Conservation (phyloP, 2,888 invertebrate genomes). For the Serrognathus titanus region DNA sequence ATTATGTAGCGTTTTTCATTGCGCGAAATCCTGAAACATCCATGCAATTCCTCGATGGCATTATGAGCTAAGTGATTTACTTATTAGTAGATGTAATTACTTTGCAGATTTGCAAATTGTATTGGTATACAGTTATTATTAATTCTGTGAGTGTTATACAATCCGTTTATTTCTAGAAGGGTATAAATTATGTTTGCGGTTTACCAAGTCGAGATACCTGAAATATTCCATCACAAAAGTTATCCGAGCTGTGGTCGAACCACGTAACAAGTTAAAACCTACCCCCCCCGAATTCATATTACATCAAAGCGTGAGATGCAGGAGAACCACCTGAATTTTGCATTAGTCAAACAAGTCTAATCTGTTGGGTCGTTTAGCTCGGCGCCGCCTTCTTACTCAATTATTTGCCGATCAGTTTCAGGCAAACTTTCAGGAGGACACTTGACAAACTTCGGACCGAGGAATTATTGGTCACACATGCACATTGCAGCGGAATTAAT, state of each 20-base stretch:
- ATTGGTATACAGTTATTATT: too few species aligned
- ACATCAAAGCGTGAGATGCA: not conserved
- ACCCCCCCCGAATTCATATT: not conserved
- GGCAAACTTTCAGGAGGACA: slow-evolving; percentile 10
- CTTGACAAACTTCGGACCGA: not conserved
- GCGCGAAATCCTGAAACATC: too few species aligned
- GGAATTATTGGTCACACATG: not conserved
- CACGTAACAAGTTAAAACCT: not conserved
- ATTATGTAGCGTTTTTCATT: too few species aligned
- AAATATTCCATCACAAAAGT: not conserved
- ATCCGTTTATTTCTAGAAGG: too few species aligned
- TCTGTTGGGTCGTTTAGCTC: slow-evolving; percentile 29
- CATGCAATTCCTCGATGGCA: too few species aligned
- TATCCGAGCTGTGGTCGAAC: not conserved
- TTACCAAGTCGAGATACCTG: not conserved
- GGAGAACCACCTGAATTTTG: slow-evolving; percentile 29
- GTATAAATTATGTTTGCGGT: too few species aligned
- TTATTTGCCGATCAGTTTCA: slow-evolving; percentile 28
- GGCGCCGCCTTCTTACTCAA: slow-evolving; percentile 20
- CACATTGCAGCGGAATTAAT: not conserved
- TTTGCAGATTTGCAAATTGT: too few species aligned
- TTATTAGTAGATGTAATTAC: too few species aligned
- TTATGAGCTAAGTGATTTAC: too few species aligned
- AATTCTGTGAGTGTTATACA: too few species aligned
- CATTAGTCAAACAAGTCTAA: slow-evolving; percentile 32